phyloP scores from a whole-genome alignment of 2,888 invertebrate species.

The Sabatieria punctata region DNA sequence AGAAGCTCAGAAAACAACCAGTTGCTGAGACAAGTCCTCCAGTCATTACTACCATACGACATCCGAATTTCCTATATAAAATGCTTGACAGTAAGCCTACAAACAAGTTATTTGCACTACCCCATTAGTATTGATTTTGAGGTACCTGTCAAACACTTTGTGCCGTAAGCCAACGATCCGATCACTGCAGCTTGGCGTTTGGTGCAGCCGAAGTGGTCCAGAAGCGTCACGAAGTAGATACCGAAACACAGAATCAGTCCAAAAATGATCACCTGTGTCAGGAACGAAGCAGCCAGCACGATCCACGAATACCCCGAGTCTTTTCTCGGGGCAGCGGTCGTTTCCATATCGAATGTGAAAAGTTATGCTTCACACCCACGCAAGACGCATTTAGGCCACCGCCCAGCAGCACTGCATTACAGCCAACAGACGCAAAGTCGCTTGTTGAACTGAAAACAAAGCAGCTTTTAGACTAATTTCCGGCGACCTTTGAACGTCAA shows the following conservation, averaged over 20 bases:
- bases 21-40: constrained; percentile 29
- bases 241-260: constrained; percentile 5
- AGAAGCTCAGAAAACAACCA: constrained; percentile 29
- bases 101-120: too few relatives aligned
- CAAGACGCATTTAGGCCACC: too few relatives aligned
- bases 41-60: constrained; percentile 27
- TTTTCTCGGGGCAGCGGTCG: not conserved
- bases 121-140: too few relatives aligned
- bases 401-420: too few relatives aligned
- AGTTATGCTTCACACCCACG: too few relatives aligned
- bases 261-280: constrained; percentile 1
- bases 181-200: constrained; percentile 1
- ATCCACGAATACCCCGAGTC: constrained; percentile 3
- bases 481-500: too few relatives aligned
- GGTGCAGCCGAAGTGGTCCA: not conserved
- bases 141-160: not conserved
- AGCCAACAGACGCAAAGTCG: too few relatives aligned
- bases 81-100: constrained; percentile 33
- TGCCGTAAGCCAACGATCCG: constrained; percentile 3
- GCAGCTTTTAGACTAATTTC: too few relatives aligned
- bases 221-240: not conserved
- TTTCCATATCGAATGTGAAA: not conserved
- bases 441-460: too few relatives aligned
- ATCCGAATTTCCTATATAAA: constrained; percentile 31
- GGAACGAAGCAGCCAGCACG: constrained; percentile 2